Evolutionary conservation across 2,797 vertebrate species (phyloP).

Genomic region (Galago senegalensis): DNA sequence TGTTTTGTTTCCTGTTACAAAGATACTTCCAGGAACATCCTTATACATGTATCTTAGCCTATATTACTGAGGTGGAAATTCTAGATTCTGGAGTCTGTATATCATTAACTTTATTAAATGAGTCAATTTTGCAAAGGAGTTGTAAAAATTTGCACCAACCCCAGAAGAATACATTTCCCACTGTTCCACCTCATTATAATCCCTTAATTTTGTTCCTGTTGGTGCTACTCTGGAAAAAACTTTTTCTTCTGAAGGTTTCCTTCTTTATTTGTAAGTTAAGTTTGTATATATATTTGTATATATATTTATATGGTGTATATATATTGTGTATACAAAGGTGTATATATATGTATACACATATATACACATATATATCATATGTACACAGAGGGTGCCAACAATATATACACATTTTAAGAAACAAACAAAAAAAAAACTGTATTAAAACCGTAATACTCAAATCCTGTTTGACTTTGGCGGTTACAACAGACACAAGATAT

Average conservation of each 20-base stretch:
- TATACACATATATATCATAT: too few species aligned
- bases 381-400: too few species aligned
- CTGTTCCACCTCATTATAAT: background rate
- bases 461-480: too few species aligned
- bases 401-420: too few species aligned
- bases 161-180: background rate
- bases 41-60: background rate
- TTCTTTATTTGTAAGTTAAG: background rate
- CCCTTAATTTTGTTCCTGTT: background rate
- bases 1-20: background rate
- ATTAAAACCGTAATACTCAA: too few species aligned
- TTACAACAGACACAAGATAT: too few species aligned
- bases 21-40: background rate
- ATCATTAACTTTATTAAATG: background rate
- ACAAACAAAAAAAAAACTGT: too few species aligned
- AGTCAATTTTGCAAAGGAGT: background rate
- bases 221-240: background rate
- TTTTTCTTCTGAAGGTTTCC: background rate
- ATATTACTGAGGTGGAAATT: background rate
- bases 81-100: background rate
- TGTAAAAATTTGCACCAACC: background rate
- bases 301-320: too few species aligned
- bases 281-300: background rate
- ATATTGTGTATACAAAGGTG: too few species aligned
- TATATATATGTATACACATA: too few species aligned